Percentiles rank a stretch among this genome's conserved stretches.
Conservation (phyloP, 2,797 vertebrate species). For the Molothrus ater region DNA sequence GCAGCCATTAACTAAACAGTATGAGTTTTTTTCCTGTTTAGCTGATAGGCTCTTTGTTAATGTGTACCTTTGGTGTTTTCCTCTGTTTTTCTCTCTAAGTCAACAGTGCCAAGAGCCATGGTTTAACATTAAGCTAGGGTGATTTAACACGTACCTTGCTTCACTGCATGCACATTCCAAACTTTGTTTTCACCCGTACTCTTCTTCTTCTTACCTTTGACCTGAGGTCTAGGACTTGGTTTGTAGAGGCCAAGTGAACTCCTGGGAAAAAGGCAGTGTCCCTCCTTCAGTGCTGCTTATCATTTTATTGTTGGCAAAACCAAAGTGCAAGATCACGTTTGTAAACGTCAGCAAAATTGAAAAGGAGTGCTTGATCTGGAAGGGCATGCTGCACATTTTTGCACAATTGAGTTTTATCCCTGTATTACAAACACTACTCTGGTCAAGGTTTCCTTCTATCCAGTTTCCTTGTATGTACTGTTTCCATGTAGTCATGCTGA, state of each 20-base stretch:
- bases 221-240: not conserved
- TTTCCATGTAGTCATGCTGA: not conserved
- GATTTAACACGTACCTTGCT: not conserved
- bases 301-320: not conserved
- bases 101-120: not conserved
- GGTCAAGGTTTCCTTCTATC: not conserved
- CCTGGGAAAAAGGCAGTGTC: not conserved
- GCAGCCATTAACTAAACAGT: not conserved
- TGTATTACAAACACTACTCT: not conserved
- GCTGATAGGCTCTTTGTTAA: not conserved
- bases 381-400: not conserved
- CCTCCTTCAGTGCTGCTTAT: not conserved
- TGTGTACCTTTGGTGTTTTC: not conserved
- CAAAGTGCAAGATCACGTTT: not conserved
- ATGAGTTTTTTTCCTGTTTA: not conserved
- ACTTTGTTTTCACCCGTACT: not conserved
- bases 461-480: not conserved
- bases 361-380: not conserved
- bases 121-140: not conserved
- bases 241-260: not conserved
- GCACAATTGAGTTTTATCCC: not conserved
- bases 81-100: not conserved
- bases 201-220: not conserved
- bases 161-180: not conserved
- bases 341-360: not conserved